Evolutionary conservation across 2,113 vertebrate species (phyloP), one percentile per base, ranked within the genome.

Genomic region (Stomatorhinus ivindoensis): DNA sequence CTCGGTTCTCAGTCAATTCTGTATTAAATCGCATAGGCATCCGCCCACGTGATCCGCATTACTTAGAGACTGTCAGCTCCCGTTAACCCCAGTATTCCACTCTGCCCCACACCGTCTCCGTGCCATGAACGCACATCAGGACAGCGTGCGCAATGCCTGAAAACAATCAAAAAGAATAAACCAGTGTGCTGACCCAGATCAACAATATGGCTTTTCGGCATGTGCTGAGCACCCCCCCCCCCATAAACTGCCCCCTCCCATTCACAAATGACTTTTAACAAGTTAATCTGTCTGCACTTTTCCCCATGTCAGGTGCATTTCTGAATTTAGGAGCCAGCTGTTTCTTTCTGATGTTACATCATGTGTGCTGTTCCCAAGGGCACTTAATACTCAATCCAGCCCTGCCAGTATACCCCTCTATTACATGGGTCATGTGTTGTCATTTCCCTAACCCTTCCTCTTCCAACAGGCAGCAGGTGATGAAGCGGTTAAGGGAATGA

Each of bases 11-110:
- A n/a, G 55, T 61, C 39, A 44, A 31, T 84, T 44, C 46, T 6
- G 83, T 48, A 85, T 88, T 69, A 61, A 27, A 90, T 39, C 50
- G 55, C 87, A 69, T 55, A 90, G 51, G 51, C 86, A 83, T 61
- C 69, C 53, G 50, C 87, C 76, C 27, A 90, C 89, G 73, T 44
- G 5, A 82, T 17, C 4, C 19, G 27, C 27, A 69, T 85, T 90
- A 84, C 76, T 84, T 58, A n/a, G 42, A 69, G 17, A 39, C 44
- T 69, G 89, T 87, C 89, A 88, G 35, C n/a, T 85, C 89, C 76
- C 27, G 58, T 90, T 84, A 90, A 65, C 65, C 44, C 51, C 19
- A 5, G 7, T 46, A 58, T 84, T 47, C 42, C 69, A 48, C 76
- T 65, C 47, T 42, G 44, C 19, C 61, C 27, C 73, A 15, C 31